Evolutionary conservation across 2,797 vertebrate species (phyloP).

Genomic region (Triplophysa bombifrons): DNA sequence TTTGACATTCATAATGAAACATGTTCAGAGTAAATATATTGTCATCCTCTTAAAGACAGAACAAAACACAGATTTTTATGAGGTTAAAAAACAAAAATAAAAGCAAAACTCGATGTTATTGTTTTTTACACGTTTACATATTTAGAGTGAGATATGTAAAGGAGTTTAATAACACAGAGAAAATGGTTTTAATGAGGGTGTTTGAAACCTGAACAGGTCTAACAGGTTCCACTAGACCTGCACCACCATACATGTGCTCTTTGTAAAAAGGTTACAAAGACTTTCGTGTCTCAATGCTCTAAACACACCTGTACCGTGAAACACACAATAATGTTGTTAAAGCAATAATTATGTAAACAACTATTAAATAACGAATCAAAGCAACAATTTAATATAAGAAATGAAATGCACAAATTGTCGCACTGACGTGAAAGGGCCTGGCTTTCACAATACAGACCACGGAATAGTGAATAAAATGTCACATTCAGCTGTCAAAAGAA

Average conservation of each 20-base stretch:
- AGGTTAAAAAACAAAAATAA: neutral
- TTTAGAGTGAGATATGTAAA: conserved; percentile 26
- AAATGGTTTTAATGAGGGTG: neutral
- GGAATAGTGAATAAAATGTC: neutral
- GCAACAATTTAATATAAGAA: neutral
- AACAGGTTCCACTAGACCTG: conserved; percentile 45
- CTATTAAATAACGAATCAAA: neutral
- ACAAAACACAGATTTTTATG: neutral
- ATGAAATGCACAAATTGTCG: neutral
- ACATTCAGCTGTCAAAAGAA: neutral
- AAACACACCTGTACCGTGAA: neutral
- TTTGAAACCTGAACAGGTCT: conserved; percentile 42
- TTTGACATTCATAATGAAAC: neutral
- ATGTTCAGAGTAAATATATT: neutral
- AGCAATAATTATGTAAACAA: neutral
- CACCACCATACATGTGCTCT: neutral
- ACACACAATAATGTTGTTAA: neutral
- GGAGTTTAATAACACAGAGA: conserved; percentile 25
- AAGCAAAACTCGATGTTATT: neutral
- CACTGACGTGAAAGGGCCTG: neutral
- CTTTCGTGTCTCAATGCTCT: neutral
- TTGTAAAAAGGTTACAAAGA: neutral
- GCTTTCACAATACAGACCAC: neutral
- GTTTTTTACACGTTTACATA: neutral
- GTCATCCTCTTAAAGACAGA: neutral